Percentiles rank a stretch among this genome's conserved stretches.
These are phyloP conservation scores for Drosophila stalkeri DNA, from an alignment of 2,888 invertebrate genomes.

Conservation along the genomic window DNA sequence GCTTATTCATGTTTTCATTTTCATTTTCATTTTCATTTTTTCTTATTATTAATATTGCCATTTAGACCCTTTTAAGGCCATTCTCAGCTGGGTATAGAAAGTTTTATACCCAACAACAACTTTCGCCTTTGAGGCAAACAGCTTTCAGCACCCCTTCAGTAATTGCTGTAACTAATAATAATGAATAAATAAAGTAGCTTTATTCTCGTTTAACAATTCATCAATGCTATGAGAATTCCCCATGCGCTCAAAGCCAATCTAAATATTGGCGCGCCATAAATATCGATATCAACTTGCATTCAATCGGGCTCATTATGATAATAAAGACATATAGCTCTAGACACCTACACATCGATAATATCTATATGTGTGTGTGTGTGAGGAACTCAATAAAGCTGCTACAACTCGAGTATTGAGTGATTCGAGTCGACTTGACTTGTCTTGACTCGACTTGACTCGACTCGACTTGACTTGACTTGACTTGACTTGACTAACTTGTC, in stretches of 20 bases:
- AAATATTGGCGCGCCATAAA: slow-evolving; percentile 46
- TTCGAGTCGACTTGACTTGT: slow-evolving; percentile 42
- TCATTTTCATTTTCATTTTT: no score
- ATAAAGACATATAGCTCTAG: slow-evolving; percentile 68
- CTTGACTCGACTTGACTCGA: slow-evolving; percentile 24
- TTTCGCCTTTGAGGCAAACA: not conserved
- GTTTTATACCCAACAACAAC: not conserved
- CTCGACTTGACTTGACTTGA: slow-evolving; percentile 20
- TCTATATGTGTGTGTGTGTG: not conserved
- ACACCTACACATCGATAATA: slow-evolving; percentile 49
- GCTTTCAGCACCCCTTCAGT: slow-evolving; percentile 2
- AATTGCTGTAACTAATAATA: not conserved
- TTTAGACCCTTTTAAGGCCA: not conserved
- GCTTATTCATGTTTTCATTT: no score
- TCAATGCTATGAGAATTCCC: slow-evolving; percentile 2
- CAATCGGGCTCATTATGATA: slow-evolving; percentile 76
- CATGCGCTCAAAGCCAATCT: slow-evolving; percentile 29
- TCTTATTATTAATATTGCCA: not conserved
- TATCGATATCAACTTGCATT: slow-evolving; percentile 69
- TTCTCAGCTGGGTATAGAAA: not conserved
- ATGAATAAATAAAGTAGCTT: not conserved
- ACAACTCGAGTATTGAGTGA: slow-evolving; percentile 57
- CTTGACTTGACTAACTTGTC: slow-evolving; percentile 53
- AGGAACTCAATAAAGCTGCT: slow-evolving; percentile 19
- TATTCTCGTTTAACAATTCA: not conserved